Evolutionary conservation across 1,140 invertebrate species (phyloP), one percentile per base, ranked within the genome.

Genomic region (Holcopasites calliopsidis): DNA sequence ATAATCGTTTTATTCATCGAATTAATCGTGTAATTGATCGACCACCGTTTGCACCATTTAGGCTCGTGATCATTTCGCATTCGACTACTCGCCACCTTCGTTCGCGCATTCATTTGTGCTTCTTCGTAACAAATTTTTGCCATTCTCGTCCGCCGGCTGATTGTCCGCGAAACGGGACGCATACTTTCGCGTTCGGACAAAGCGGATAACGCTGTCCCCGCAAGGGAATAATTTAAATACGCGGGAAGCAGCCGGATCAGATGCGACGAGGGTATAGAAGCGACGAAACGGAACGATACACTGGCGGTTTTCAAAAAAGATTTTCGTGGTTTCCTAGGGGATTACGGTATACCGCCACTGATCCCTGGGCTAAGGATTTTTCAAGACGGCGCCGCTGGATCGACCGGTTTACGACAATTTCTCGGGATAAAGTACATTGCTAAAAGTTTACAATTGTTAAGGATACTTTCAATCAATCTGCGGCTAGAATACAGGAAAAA

Each of bases 321-420:
- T 75, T 77, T 77, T 42, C 61, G 35, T 26, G 47, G 13, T 50
- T 64, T 69, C 65, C 64, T 65, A 28, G 58, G 74, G n/a, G 74
- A 80, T 84, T 80, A 84, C 55, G 44, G 21, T 69, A 52, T 26
- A 52, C 69, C n/a, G 52, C 47, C n/a, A 55, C 23, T 69, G 70
- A 71, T 74, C 42, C 69, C 58, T 57, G 28, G 66, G 66, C 66
- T 81, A 47, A 77, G 66, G 57, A 82, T 77, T 77, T 84, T 82
- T 75, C 82, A 68, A 78, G 62, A 57, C 57, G 64, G 44, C 28
- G 60, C 33, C 58, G 47, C 58, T 75, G 76, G 79, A 82, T 83
- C 72, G 75, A 58, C 70, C 61, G 79, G 80, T 83, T 84, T 84
- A 80, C 74, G 50, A 62, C 61, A 65, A 66, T 44, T 70, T 58